Conservation (phyloP, 1,140 invertebrate genomes). For the Mizuhopecten yessoensis region DNA sequence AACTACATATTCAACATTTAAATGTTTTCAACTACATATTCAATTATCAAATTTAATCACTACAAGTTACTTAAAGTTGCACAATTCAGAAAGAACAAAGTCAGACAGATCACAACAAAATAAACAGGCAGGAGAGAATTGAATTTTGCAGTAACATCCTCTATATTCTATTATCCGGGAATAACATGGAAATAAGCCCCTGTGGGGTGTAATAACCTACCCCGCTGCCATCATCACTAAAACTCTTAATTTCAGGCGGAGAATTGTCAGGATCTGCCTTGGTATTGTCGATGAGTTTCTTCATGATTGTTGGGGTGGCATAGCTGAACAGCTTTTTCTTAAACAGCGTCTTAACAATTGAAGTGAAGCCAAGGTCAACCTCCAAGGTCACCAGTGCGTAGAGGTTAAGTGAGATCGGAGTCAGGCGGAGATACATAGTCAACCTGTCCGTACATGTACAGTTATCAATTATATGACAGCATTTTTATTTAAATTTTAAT, state of each 20-base stretch:
- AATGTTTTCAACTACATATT: too few species aligned
- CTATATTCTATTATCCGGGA: too few species aligned
- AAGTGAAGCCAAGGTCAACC: slow-evolving; percentile 59
- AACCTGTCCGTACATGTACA: slow-evolving; percentile 60
- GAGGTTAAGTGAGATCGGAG: slow-evolving; percentile 65
- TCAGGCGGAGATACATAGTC: slow-evolving; percentile 69
- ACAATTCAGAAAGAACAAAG: too few species aligned
- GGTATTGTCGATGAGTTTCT: slow-evolving; percentile 67
- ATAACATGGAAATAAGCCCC: too few species aligned
- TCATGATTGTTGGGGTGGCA: slow-evolving; percentile 65
- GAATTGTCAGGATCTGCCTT: slow-evolving; percentile 69
- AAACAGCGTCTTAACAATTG: slow-evolving; percentile 66
- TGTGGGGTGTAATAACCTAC: background rate
- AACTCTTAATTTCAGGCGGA: slow-evolving; percentile 61
- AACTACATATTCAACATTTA: too few species aligned
- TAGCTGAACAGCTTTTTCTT: slow-evolving; percentile 68
- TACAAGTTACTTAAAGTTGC: too few species aligned
- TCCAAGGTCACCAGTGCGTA: slow-evolving; percentile 69
- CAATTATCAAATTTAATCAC: too few species aligned
- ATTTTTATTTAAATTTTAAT: too few species aligned
- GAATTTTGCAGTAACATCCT: too few species aligned
- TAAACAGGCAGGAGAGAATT: too few species aligned
- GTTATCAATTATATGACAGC: too few species aligned
- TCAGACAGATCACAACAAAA: too few species aligned
- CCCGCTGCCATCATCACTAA: background rate